Base-by-base conservation (phyloP, 2,113 vertebrate species). In the Clarias gariepinus region DNA sequence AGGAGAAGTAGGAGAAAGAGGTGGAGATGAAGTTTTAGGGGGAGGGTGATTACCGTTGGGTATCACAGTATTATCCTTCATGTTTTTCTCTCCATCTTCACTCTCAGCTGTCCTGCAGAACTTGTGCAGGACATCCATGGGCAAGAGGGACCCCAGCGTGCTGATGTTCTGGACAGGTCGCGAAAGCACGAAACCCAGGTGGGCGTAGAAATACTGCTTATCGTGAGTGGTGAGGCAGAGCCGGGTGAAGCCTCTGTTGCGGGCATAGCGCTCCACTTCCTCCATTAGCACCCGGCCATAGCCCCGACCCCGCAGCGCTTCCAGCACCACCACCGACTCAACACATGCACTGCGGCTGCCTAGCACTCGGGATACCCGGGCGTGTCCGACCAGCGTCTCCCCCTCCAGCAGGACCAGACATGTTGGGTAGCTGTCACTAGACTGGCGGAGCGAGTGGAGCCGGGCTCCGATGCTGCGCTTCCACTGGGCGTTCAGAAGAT, bases 401-500 rank as follows among this genome's bases (percentile, higher is more conserved):
- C 93, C 91, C 4, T 0, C 87, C 78, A 99, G 93, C 66, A 99
- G 95, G 86, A 97, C 92, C 86, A 99, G 92, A 90, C 95, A 97
- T 86, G 96, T 9, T 0, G 98, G 98, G 90, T 99, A 99, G 77
- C 94, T 86, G 0, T 96, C 92, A 2, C 95, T 95, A 79, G 98
- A 99, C 86, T 96, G 96, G 91, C 95, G 94, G 57, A 99, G 93
- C 0, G 92, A 93, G 91, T 98, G 97, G 1, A 98, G 91, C 66
- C 97, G 95, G 0, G 97, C 97, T 0, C 95, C 94, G 8, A 90
- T 95, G 92, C 98, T 99, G 85, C 96, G 95, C 71, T 92, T 95
- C 98, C 98, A 99, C 92, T 99, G 96, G 3, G 96, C 91, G 85
- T 97, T 96, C 89, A 99, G 95, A 91, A 99, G 95, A 87, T 97